A percentile compares a stretch with the other conserved stretches of the same genome.
phyloP scores from a whole-genome alignment of 2,113 vertebrate genomes.

The Salvator merianae region DNA sequence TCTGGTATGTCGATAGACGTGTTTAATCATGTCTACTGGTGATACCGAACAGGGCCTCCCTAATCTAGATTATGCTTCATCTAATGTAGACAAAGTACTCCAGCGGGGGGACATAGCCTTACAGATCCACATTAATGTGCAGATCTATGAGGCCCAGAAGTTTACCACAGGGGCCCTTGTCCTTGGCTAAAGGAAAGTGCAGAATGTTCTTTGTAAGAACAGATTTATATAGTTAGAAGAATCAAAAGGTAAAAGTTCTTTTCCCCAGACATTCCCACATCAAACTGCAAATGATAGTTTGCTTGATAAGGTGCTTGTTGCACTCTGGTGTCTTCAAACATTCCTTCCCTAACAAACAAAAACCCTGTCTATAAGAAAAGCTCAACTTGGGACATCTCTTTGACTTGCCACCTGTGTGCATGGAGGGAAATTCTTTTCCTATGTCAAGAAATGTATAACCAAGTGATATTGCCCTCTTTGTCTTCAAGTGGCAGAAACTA shows the following conservation, averaged over 20 bases:
- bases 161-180: too few relatives aligned
- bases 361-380: neutral
- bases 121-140: too few relatives aligned
- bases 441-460: neutral
- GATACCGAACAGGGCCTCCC: too few relatives aligned
- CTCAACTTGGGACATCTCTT: neutral
- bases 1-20: too few relatives aligned
- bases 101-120: too few relatives aligned
- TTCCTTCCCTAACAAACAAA: neutral
- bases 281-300: too few relatives aligned
- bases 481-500: neutral
- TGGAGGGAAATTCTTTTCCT: neutral
- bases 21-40: too few relatives aligned
- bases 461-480: too few relatives aligned
- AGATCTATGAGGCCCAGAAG: too few relatives aligned
- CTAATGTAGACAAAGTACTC: too few relatives aligned
- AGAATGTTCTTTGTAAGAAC: neutral
- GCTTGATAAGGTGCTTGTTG: neutral
- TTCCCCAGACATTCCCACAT: neutral
- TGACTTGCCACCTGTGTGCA: neutral
- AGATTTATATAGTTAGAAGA: neutral
- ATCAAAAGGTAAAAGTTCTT: neutral
- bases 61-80: too few relatives aligned
- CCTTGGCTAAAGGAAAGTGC: too few relatives aligned
- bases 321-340: neutral